Percentiles rank a stretch among this genome's conserved stretches.
phyloP scores from a whole-genome alignment of 2,113 vertebrate species.

The Osmerus eperlanus region DNA sequence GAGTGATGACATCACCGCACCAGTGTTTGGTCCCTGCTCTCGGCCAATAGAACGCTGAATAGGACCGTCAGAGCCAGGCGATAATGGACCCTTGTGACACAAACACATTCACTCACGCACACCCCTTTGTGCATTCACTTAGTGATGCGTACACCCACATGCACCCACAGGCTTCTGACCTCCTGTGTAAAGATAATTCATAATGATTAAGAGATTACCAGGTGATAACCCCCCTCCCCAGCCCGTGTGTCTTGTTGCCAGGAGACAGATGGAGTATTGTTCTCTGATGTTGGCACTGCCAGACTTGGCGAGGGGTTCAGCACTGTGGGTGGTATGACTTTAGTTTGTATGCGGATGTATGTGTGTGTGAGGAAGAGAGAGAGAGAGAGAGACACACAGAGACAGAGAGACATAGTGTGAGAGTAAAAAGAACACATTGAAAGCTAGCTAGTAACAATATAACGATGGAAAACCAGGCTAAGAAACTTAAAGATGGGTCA shows the following conservation, averaged over 20 bases:
- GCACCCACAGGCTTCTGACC: conserved; percentile 9
- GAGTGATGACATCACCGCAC: conserved; percentile 41
- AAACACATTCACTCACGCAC: neutral
- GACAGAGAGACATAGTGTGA: too few relatives aligned
- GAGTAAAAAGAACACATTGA: too few relatives aligned
- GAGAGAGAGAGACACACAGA: conserved; percentile 1
- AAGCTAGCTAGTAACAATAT: too few relatives aligned
- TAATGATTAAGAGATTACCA: conserved; percentile 38
- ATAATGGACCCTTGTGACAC: conserved; percentile 35
- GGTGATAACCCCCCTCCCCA: conserved; percentile 8
- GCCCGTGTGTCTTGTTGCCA: conserved; percentile 34
- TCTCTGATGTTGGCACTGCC: conserved; percentile 30
- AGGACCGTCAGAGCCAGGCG: conserved; percentile 13
- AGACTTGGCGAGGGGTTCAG: conserved; percentile 22
- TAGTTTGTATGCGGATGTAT: conserved; percentile 21
- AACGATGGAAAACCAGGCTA: too few relatives aligned
- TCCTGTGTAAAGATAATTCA: conserved; percentile 34
- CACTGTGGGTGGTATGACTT: neutral
- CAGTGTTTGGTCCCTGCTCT: conserved; percentile 5
- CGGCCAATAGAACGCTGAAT: conserved; percentile 15
- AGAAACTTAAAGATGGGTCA: too few relatives aligned
- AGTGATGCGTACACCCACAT: conserved; percentile 9
- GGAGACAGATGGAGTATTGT: conserved; percentile 34
- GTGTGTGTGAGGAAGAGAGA: conserved; percentile 13
- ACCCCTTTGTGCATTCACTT: neutral